Base-by-base conservation (phyloP, 1,140 invertebrate species). In the Zaprionus africanus region DNA sequence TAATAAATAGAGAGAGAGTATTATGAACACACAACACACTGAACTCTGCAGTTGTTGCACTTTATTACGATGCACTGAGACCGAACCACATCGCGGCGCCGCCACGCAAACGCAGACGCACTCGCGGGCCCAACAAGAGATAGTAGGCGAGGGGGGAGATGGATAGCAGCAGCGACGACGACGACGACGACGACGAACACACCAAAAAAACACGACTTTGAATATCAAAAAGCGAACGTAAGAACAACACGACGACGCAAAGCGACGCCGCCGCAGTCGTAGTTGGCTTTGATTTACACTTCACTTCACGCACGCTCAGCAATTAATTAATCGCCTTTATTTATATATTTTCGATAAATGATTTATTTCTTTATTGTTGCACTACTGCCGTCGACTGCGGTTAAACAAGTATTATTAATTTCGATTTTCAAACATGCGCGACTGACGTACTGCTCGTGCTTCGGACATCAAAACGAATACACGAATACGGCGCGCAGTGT, bases 221-320 rank as follows among this genome's bases (percentile, higher is more conserved):
- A 78, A 78, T 78, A 78, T 66, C 41, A 54, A 68, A 74, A 77
- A 73, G 70, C 64, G 68, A 72, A 72, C 38, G 73, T 60, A 76
- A 58, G 67, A 76, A 76, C 70, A 73, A 51, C 46, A 64, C 28
- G 46, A 72, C 74, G 58, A 78, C 63, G 31, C 58, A 74, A 78
- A 58, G 70, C 70, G 76, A 77, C 75, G 75, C 75, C 75, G 75
- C 75, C 74, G 74, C 74, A 76, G 74, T 67, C 71, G 46, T n/a
- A 69, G 58, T 62, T 53, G 67, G 76, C 76, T 68, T 78, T 68
- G 76, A 66, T 74, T 78, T 68, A 11, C 58, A 77, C 41, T 74
- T 78, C 70, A 77, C 75, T 73, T 62, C 19, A 58, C 57, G 46
- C 67, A 56, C 22, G 38, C 41, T 51, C 41, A 17, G 2, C 15